Percentiles rank a stretch among this genome's conserved stretches.
phyloP scores from a whole-genome alignment of 2,113 vertebrate genomes.

The Empidonax traillii region DNA sequence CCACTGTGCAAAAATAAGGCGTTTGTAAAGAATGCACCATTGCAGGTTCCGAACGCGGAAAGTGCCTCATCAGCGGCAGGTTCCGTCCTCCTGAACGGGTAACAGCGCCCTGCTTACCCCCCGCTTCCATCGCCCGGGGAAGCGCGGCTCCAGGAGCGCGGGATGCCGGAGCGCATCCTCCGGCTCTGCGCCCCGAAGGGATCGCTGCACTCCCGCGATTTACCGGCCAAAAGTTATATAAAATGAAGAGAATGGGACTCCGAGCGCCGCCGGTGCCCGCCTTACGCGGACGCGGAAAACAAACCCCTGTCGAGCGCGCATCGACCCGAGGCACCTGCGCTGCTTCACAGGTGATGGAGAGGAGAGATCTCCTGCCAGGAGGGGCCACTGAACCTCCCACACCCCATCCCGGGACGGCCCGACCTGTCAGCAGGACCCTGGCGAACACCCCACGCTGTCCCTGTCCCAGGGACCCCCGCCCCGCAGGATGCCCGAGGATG shows the following conservation, averaged over 20 bases:
- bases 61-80: neutral
- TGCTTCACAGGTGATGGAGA: neutral
- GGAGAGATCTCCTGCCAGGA: neutral
- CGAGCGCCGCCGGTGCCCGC: rapidly evolving
- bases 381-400: neutral
- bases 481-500: neutral
- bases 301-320: rapidly evolving
- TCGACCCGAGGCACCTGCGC: rapidly evolving
- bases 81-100: neutral
- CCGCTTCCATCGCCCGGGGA: rapidly evolving
- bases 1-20: rapidly evolving
- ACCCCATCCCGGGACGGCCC: neutral
- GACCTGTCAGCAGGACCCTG: rapidly evolving
- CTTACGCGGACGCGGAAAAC: rapidly evolving
- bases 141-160: rapidly evolving
- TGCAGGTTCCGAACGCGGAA: neutral
- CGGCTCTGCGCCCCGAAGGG: neutral
- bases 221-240: neutral
- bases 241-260: no score
- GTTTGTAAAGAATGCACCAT: rapidly evolving
- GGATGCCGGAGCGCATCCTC: neutral
- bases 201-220: neutral
- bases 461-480: neutral
- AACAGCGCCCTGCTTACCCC: rapidly evolving
- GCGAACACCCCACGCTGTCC: rapidly evolving